Conservation (phyloP, 2,888 invertebrate species). For the Eupithecia inturbata region DNA sequence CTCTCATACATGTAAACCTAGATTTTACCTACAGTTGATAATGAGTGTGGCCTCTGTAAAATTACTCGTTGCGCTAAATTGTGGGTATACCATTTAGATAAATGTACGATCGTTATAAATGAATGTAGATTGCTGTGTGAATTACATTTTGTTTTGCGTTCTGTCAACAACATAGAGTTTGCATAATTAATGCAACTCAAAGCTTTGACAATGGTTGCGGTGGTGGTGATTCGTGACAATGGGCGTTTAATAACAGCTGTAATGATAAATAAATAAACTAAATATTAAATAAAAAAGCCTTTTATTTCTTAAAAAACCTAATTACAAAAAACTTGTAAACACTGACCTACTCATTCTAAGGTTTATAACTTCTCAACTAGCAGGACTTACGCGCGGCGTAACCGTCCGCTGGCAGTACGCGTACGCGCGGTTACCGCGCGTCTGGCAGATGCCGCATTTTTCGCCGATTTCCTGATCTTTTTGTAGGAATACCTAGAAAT, state of each 20-base stretch:
- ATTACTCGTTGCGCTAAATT: slow-evolving; percentile 35
- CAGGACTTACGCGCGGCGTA: too few species aligned
- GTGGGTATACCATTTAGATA: slow-evolving; percentile 38
- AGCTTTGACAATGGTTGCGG: slow-evolving; percentile 17
- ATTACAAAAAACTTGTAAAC: too few species aligned
- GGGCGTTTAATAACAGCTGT: neutral
- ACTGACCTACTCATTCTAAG: too few species aligned
- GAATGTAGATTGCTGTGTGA: slow-evolving; percentile 17
- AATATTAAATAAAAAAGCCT: too few species aligned
- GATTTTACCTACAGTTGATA: slow-evolving; percentile 27
- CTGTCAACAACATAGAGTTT: slow-evolving; percentile 34
- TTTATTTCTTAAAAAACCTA: too few species aligned
- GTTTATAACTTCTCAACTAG: too few species aligned
- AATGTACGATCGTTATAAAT: slow-evolving; percentile 22
- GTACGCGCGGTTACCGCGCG: too few species aligned
- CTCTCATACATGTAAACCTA: slow-evolving; percentile 13
- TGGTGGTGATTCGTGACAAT: neutral
- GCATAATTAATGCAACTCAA: slow-evolving; percentile 35
- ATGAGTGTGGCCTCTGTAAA: slow-evolving; percentile 36
- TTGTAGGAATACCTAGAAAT: too few species aligned
- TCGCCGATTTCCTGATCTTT: too few species aligned
- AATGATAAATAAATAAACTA: neutral
- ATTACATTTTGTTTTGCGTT: slow-evolving; percentile 38
- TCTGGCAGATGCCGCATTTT: too few species aligned
- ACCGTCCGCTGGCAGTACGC: too few species aligned